Percentiles rank a stretch among this genome's conserved stretches.
Conservation (phyloP, 2,888 invertebrate genomes). For the Drosophila paranaensis region DNA sequence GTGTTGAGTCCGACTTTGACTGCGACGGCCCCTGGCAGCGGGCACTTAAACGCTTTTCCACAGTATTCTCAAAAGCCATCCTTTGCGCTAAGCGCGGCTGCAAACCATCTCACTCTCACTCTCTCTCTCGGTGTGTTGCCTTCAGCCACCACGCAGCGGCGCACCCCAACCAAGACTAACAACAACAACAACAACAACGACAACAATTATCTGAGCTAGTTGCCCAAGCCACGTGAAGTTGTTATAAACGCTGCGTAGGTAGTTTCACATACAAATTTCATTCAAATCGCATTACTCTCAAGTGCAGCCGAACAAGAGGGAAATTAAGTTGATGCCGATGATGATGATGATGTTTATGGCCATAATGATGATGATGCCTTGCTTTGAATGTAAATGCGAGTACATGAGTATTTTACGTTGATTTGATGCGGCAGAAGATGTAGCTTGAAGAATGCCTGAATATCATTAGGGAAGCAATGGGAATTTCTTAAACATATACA, state of each 20-base stretch:
- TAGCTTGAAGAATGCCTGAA: background rate
- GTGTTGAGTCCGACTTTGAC: slow-evolving; percentile 67
- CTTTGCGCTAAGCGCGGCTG: slow-evolving; percentile 32
- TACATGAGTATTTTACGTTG: background rate
- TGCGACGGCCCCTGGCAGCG: slow-evolving; percentile 17
- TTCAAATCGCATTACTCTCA: slow-evolving; percentile 52
- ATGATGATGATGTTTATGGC: background rate
- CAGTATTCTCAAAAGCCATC: slow-evolving; percentile 15
- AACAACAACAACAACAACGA: slow-evolving; percentile 26
- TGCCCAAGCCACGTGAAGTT: slow-evolving; percentile 57
- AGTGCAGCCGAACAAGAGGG: slow-evolving; percentile 13
- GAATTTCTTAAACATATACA: too few relatives aligned
- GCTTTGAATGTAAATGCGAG: background rate
- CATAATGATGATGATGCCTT: background rate
- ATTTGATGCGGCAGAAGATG: background rate
- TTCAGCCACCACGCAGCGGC: slow-evolving; percentile 57
- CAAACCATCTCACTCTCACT: slow-evolving; percentile 7
- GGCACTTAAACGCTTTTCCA: slow-evolving; percentile 55
- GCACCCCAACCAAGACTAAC: slow-evolving; percentile 67
- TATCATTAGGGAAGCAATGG: background rate
- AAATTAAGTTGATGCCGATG: slow-evolving; percentile 1
- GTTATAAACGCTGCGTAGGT: slow-evolving; percentile 72
- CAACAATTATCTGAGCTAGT: slow-evolving; percentile 7
- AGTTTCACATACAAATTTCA: slow-evolving; percentile 67
- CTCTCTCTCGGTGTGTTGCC: slow-evolving; percentile 7